Conservation (phyloP, 1,140 invertebrate species). For the Phymorhynchus buccinoides region DNA sequence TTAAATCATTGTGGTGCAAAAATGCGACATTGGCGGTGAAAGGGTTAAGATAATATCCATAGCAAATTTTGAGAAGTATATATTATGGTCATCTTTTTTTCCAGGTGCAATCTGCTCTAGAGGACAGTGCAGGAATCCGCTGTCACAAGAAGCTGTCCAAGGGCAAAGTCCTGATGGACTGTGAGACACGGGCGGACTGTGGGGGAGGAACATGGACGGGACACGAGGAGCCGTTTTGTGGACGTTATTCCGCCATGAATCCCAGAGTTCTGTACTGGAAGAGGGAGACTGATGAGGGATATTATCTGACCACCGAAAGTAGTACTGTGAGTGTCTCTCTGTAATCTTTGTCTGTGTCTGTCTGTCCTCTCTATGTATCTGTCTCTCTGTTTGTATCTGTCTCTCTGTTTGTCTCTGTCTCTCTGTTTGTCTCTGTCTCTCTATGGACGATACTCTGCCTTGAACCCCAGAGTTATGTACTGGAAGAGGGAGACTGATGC, state of each 20-base stretch:
- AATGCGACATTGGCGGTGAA: too few relatives aligned
- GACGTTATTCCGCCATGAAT: slow-evolving; percentile 51
- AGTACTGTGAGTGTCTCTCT: slow-evolving; percentile 35
- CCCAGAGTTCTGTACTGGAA: slow-evolving; percentile 52
- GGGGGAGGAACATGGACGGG: slow-evolving; percentile 8
- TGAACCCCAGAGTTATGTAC: slow-evolving; percentile 56
- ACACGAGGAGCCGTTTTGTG: slow-evolving; percentile 61
- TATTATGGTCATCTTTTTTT: too few relatives aligned
- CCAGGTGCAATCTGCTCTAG: slow-evolving; percentile 40
- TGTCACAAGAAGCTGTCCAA: slow-evolving; percentile 52
- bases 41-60: too few relatives aligned
- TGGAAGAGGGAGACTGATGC: slow-evolving; percentile 32
- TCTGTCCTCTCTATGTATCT: too few relatives aligned
- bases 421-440: too few relatives aligned
- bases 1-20: too few relatives aligned
- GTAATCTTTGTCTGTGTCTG: too few relatives aligned
- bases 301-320: slow-evolving; percentile 29
- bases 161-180: slow-evolving; percentile 41
- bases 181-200: slow-evolving; percentile 44
- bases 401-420: too few relatives aligned
- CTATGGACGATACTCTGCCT: slow-evolving; percentile 55
- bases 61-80: too few relatives aligned
- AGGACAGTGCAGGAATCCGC: slow-evolving; percentile 47
- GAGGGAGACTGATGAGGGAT: slow-evolving; percentile 13
- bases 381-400: too few relatives aligned